Base-by-base conservation (phyloP, 2,113 vertebrate species). In the Oncorhynchus tshawytscha region DNA sequence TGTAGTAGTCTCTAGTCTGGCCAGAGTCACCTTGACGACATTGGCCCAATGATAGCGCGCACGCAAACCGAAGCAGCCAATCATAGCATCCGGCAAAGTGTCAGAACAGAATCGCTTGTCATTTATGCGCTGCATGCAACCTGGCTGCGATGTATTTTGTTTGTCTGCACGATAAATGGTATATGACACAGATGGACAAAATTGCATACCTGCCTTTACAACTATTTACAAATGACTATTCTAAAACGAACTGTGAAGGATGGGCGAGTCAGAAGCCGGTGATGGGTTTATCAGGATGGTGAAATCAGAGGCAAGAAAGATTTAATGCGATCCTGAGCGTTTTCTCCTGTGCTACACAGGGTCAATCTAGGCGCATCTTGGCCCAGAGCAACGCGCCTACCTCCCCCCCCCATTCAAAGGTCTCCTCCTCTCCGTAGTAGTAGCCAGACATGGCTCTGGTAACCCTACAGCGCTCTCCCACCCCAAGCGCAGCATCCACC, bases 391-490 rank as follows among this genome's bases (percentile, higher is more conserved):
- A 72, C 77, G 67, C 74, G 25, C 81, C 59, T 64, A 11, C 64
- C 59, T 78, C 24, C 72, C n/a, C 72, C n/a, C 18, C 54, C 59
- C 16, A 22, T 79, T 83, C 80, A 72, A 65, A 59, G 48, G 39
- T 74, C 1, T 75, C 76, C 62, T 62, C 83, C 8, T 65, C 67
- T 79, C 66, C 66, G 67, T 29, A 34, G 20, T 20, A 70, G 68
- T 22, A 49, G n/a, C 39, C 68, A 80, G 86, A 89, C 91, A 98
- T 97, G 97, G 97, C 96, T 92, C 91, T 97, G 92, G 96, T 98
- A 85, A 98, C 97, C 80, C 94, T 98, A 88, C 96, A 96, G 94
- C 95, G 96, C 80, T 98, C 96, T 69, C 97, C 96, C 88, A 97
- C 95, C 79, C 96, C 96, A 75, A 96, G 96, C 89, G 95, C 95